These are phyloP conservation scores for Drosophila borborema DNA, from an alignment of 2,888 invertebrate species.

Conservation along the genomic window DNA sequence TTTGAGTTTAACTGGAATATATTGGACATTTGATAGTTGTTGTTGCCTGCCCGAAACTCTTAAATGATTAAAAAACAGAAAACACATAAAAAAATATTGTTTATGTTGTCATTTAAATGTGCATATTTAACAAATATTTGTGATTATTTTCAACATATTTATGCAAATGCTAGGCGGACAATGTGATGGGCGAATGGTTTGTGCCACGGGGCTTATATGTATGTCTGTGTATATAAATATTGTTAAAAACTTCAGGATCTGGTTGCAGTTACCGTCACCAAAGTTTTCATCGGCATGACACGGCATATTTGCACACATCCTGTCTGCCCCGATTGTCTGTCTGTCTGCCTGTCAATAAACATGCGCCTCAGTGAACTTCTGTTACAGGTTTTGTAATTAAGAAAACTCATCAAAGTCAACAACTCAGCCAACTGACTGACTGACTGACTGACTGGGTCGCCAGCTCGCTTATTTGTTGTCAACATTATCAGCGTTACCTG, in stretches of 20 bases:
- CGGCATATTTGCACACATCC: conserved; percentile 67
- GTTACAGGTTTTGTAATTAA: conserved; percentile 76
- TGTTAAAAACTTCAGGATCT: conserved; percentile 21
- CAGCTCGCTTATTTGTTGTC: conserved; percentile 60
- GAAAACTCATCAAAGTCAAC: conserved; percentile 81
- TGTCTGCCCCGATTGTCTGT: conserved; percentile 19
- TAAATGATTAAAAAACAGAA: conserved; percentile 42
- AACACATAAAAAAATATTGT: conserved; percentile 28
- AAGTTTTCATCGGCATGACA: conserved; percentile 56
- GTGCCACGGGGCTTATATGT: background rate
- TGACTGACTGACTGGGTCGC: conserved; percentile 40
- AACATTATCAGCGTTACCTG: conserved; percentile 50
- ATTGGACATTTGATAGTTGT: conserved; percentile 38
- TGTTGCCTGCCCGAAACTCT: conserved; percentile 17
- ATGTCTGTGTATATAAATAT: background rate
- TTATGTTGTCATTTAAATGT: conserved; percentile 47
- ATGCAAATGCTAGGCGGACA: conserved; percentile 43
- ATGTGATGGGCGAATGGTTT: conserved; percentile 1
- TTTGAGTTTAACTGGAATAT: conserved; percentile 24
- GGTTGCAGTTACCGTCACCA: conserved; percentile 24
- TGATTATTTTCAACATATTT: conserved; percentile 44
- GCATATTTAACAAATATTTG: conserved; percentile 59
- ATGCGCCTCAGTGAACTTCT: conserved; percentile 61
- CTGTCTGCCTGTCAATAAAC: conserved; percentile 31
- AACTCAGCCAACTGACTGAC: conserved; percentile 52